phyloP scores from a whole-genome alignment of 2,113 vertebrate species.

The Mormyrus iriodes region DNA sequence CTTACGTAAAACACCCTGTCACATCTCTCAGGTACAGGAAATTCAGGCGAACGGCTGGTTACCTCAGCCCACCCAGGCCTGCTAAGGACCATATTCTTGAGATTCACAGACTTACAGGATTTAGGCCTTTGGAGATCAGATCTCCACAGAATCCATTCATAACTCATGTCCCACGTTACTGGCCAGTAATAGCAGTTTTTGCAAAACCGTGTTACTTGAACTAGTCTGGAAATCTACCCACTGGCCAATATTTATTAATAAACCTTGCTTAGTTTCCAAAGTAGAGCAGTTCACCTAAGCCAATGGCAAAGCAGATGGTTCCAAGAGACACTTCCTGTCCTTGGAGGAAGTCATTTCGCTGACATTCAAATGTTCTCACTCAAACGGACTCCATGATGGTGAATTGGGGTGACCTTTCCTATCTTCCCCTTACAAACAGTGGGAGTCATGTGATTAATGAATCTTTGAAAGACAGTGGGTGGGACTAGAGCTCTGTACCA shows the following conservation, averaged over 20 bases:
- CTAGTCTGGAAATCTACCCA: constrained; percentile 5
- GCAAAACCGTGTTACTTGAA: not conserved
- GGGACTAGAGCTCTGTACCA: not conserved
- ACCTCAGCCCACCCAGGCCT: not conserved
- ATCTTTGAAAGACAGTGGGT: not conserved
- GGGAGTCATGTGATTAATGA: not conserved
- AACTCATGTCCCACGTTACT: not conserved
- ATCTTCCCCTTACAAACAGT: not conserved
- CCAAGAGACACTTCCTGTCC: not conserved
- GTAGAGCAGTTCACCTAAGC: not conserved
- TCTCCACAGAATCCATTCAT: not conserved
- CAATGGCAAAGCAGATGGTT: not conserved
- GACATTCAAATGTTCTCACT: not conserved
- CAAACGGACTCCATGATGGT: not conserved
- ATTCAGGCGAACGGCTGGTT: not conserved
- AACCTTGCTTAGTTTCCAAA: not conserved
- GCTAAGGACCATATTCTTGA: not conserved
- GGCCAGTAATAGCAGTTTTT: not conserved
- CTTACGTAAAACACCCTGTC: not conserved
- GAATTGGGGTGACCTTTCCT: not conserved
- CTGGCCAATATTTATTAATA: not conserved
- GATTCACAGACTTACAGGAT: not conserved
- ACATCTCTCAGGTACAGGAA: not conserved
- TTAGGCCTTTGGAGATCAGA: not conserved
- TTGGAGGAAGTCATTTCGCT: not conserved